These are phyloP conservation scores for Marmota monax DNA, from an alignment of 2,113 vertebrate species.

Conservation along the genomic window DNA sequence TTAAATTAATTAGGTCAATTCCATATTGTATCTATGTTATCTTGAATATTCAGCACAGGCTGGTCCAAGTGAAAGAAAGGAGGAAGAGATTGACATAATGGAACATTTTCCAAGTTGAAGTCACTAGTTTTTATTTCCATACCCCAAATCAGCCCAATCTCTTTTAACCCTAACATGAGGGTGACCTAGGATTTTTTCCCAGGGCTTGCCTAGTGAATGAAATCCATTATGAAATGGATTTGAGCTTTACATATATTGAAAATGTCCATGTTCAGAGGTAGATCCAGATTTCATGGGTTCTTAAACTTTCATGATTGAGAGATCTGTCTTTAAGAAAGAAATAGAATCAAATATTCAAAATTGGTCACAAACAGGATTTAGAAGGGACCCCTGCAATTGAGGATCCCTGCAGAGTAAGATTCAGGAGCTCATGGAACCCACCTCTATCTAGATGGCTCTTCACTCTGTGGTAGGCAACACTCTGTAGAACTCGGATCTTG, in stretches of 20 bases:
- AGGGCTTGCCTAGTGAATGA: background rate
- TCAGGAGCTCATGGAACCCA: background rate
- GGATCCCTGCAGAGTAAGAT: background rate
- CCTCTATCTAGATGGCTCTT: background rate
- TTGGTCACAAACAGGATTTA: background rate
- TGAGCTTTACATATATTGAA: background rate
- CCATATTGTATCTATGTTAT: background rate
- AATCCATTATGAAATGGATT: background rate
- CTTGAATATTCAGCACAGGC: background rate
- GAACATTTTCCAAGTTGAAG: background rate
- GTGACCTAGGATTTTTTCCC: background rate
- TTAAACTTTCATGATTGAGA: background rate
- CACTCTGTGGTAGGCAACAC: background rate
- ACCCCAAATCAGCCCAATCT: background rate
- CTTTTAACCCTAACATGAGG: background rate
- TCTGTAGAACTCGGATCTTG: background rate
- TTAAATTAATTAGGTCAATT: background rate
- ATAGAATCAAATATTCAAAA: background rate
- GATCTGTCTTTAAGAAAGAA: conserved; percentile 20
- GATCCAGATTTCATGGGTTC: background rate
- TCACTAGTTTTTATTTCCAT: conserved; percentile 20
- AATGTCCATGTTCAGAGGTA: background rate
- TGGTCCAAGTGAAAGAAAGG: background rate
- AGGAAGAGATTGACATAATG: background rate
- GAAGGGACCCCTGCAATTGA: background rate